Evolutionary conservation across 2,888 invertebrate species (phyloP).

Genomic region (Kryphioiulus occultus): DNA sequence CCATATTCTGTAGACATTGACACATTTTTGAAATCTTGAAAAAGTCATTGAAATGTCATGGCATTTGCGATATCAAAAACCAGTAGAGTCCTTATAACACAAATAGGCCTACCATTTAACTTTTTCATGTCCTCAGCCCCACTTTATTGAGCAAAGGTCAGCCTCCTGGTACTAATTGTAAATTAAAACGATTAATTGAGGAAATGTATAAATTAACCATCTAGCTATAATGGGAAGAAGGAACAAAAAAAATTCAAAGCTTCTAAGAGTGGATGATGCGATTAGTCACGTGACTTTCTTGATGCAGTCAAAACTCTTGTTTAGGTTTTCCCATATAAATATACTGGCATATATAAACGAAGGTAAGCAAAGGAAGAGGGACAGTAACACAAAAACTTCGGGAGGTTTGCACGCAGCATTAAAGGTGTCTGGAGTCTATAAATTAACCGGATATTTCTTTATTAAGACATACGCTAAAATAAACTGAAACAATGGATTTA

Average conservation of each 20-base stretch:
- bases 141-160: no score
- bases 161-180: no score
- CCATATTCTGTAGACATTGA: no score
- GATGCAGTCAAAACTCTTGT: background rate
- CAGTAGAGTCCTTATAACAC: no score
- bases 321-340: background rate
- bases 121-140: no score
- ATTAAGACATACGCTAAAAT: background rate
- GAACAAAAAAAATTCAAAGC: background rate
- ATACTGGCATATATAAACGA: background rate
- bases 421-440: background rate
- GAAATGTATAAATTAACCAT: no score
- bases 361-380: background rate
- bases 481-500: slow-evolving; percentile 42
- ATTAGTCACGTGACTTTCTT: background rate
- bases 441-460: background rate
- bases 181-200: no score
- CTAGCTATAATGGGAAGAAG: background rate
- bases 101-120: no score
- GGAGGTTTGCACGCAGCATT: background rate
- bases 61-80: no score
- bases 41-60: no score
- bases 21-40: no score
- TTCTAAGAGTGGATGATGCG: background rate
- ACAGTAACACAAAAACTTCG: background rate